Base-by-base conservation (phyloP, 2,113 vertebrate genomes). In the Stegastes partitus region DNA sequence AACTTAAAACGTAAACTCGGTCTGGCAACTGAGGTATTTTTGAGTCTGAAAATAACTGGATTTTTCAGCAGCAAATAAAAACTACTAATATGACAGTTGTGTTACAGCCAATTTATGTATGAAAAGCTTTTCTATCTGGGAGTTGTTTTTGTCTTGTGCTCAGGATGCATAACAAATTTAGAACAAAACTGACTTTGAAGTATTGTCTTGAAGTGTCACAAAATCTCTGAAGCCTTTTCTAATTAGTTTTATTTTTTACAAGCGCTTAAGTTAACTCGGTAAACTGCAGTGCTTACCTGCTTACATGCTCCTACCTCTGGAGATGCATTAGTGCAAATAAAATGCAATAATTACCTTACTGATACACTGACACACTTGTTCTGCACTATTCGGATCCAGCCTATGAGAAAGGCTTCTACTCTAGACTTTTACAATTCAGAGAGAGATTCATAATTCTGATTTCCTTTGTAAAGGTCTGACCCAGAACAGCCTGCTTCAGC, bases 141-240 rank as follows among this genome's bases (percentile, higher is more conserved):
- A 34, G 58, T 14, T 61, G 50, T 79, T 44, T 79, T 74, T 50
- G 63, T 82, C 49, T 51, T 7, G 10, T 11, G 54, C n/a, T 71
- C 3, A 0, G 16, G 31, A 73, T 59, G 34, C 53, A 34, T 39
- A 26, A 54, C 58, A 79, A 16, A 72, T 69, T 73, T 66, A 66
- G 59, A 81, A 62, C 53, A 49, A 67, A 66, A 50, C 42, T 9
- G 57, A 79, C 76, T 80, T 79, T 75, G 56, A 81, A 71, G 77
- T 45, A 21, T 25, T 62, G 53, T 77, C 49, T 74, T 67, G 6
- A 42, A 1, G 2, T 47, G 55, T 71, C 68, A 55, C 11, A 19
- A 45, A 63, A 51, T 72, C 63, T 69, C 50, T 22, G 7, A 15
- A 39, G 74, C 58, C 63, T 66, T 66, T 73, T 7, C 3, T 19